Evolutionary conservation across 2,113 vertebrate species (phyloP), one percentile per base, ranked within the genome.

Genomic region (Anarhynchus alexandrinus): DNA sequence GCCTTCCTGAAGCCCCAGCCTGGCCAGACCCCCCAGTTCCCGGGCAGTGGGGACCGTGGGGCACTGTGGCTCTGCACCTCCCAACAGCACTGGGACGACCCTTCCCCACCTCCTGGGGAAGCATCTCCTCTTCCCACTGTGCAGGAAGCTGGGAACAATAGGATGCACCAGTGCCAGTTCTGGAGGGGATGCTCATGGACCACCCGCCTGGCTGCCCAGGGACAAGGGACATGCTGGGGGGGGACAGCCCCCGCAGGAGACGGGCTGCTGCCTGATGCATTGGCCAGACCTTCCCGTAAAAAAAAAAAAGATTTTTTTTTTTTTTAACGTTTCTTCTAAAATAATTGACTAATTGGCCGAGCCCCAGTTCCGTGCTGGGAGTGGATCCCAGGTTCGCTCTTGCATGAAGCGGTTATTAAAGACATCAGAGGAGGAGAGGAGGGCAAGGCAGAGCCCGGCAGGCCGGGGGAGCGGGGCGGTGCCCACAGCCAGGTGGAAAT

Each of bases 261-360:
- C 19, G 22, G 10, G 29, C n/a, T 64, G 76, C 74, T 54, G 15
- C 18, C 79, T 57, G 66, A 88, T 43, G 34, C 66, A 6, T 4
- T 6, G 6, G 67, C 71, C 59, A 90, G 78, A 79, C 51, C 71
- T 62, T 70, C n/a, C 77, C 51, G 38, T 29, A n/a, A 29, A 38
- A 91, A 73, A 88, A 73, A 6, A 72, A 40, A 8, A 23, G 12
- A 17, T 15, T 19, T 38, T 5, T 20, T 34, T 20, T 34, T 29
- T 64, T 45, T 54, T 62, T 15, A 29, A 3, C 61, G 74, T 64
- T 57, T 55, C 69, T 84, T 87, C 74, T 81, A 61, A 92, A 97
- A 95, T 87, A 96, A 97, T 88, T 91, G 85, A 58, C 85, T 88
- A 87, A 97, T 74, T 97, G 96, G 95, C 95, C 2, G 0, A 86